These are phyloP conservation scores for Agapostemon virescens DNA, from an alignment of 2,888 invertebrate species.

Conservation along the genomic window DNA sequence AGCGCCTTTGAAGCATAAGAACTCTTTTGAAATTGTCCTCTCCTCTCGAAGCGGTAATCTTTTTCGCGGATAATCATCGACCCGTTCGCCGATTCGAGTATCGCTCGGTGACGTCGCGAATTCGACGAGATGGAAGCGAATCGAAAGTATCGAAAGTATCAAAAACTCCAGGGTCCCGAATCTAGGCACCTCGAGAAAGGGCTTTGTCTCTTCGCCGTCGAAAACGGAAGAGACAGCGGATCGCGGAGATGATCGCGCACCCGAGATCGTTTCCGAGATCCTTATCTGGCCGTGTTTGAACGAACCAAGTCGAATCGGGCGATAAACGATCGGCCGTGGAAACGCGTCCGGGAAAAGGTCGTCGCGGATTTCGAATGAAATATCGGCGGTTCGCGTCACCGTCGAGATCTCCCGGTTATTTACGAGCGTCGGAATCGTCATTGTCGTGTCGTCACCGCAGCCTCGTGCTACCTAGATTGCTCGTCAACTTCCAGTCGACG, in stretches of 20 bases:
- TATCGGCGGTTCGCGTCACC: neutral
- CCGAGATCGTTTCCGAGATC: neutral
- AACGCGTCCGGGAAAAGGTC: neutral
- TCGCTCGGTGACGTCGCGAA: too few species aligned
- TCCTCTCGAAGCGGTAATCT: too few species aligned
- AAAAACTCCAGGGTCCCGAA: too few species aligned
- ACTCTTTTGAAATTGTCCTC: too few species aligned
- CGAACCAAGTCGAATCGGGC: neutral
- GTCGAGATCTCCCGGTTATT: constrained; percentile 23
- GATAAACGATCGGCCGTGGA: neutral
- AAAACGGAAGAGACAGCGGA: neutral
- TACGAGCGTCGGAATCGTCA: constrained; percentile 20
- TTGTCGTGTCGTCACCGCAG: constrained; percentile 26
- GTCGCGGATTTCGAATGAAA: neutral
- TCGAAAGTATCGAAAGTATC: too few species aligned
- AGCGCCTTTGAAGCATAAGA: too few species aligned
- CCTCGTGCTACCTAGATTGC: constrained; percentile 7
- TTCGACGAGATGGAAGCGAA: too few species aligned
- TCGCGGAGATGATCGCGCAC: constrained; percentile 2
- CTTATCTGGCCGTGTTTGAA: neutral
- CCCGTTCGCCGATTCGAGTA: too few species aligned
- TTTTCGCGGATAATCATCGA: too few species aligned
- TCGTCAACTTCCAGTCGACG: neutral
- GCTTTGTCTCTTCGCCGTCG: too few species aligned
- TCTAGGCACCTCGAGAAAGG: too few species aligned